A percentile compares a stretch with the other conserved stretches of the same genome.
These are phyloP conservation scores for Diorhabda elongata DNA, from an alignment of 1,140 invertebrate species.

Conservation along the genomic window DNA sequence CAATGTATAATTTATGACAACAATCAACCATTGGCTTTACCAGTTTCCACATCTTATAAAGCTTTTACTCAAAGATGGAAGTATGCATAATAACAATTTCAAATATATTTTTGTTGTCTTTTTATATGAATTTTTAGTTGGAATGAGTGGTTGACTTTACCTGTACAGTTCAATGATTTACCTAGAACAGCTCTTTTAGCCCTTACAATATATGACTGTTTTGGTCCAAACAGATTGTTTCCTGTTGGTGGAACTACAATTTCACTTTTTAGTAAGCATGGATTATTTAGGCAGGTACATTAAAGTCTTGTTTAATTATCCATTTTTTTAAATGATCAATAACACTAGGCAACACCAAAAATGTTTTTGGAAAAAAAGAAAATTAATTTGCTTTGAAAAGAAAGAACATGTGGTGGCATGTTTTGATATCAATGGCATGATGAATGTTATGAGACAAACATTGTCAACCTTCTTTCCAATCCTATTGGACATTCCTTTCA, in stretches of 20 bases:
- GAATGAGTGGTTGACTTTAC: slow-evolving; percentile 96
- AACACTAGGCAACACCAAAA: too few relatives aligned
- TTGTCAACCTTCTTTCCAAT: too few relatives aligned
- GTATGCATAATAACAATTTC: slow-evolving; percentile 52
- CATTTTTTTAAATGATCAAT: not conserved
- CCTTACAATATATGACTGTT: slow-evolving; percentile 90
- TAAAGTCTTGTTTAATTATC: slow-evolving; percentile 17
- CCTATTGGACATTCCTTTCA: too few relatives aligned
- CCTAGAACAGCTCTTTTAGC: slow-evolving; percentile 85
- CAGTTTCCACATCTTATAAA: slow-evolving; percentile 90
- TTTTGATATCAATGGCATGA: too few relatives aligned
- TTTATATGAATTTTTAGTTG: slow-evolving; percentile 60
- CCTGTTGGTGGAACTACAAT: slow-evolving; percentile 89
- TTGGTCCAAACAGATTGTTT: slow-evolving; percentile 74
- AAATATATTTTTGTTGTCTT: slow-evolving; percentile 3
- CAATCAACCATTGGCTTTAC: slow-evolving; percentile 77
- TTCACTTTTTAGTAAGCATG: slow-evolving; percentile 88
- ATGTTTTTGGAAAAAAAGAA: too few relatives aligned
- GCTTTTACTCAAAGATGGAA: slow-evolving; percentile 89
- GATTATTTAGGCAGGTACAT: slow-evolving; percentile 73
- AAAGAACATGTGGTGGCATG: too few relatives aligned
- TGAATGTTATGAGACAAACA: too few relatives aligned
- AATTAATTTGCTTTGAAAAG: too few relatives aligned
- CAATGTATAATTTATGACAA: slow-evolving; percentile 84
- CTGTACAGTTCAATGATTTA: slow-evolving; percentile 87